A percentile compares a stretch with the other conserved stretches of the same genome.
Evolutionary conservation across 2,797 vertebrate species (phyloP).

Genomic region (Phalanger gymnotis): DNA sequence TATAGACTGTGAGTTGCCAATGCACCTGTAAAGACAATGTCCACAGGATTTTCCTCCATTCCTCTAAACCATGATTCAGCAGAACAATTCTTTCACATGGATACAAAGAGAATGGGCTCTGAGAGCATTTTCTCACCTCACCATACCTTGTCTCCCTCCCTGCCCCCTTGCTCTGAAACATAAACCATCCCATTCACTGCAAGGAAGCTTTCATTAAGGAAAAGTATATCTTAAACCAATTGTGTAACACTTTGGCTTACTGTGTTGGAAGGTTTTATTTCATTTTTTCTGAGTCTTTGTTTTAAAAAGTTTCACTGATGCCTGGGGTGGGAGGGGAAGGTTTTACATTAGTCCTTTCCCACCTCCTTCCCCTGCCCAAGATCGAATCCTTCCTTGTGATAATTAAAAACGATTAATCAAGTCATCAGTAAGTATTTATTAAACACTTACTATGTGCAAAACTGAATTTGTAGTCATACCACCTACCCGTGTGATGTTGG

Average conservation of each 20-base stretch:
- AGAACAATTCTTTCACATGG: conserved; percentile 57
- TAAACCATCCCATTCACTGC: conserved; percentile 51
- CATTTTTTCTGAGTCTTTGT: conserved; percentile 51
- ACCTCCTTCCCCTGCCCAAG: neutral
- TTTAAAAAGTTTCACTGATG: conserved; percentile 30
- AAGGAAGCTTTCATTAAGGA: conserved; percentile 62
- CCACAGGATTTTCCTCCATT: conserved; percentile 48
- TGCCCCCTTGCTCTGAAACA: conserved; percentile 34
- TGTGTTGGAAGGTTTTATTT: conserved; percentile 48
- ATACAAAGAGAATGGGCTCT: conserved; percentile 54
- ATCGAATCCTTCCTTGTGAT: neutral
- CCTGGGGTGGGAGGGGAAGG: neutral
- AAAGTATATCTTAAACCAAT: conserved; percentile 64
- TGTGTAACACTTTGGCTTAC: conserved; percentile 55
- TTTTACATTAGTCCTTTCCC: neutral
- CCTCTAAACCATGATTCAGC: conserved; percentile 32
- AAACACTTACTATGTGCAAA: neutral
- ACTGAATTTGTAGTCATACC: neutral
- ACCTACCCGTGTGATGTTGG: neutral
- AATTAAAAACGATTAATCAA: neutral
- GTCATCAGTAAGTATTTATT: neutral
- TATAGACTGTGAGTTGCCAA: conserved; percentile 1
- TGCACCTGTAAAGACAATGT: conserved; percentile 47
- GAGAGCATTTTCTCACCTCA: conserved; percentile 54
- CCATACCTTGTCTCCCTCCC: neutral